These are phyloP conservation scores for Montipora sp. DNA, from an alignment of 64 coral and sea anemone genomes.

Conservation along the genomic window DNA sequence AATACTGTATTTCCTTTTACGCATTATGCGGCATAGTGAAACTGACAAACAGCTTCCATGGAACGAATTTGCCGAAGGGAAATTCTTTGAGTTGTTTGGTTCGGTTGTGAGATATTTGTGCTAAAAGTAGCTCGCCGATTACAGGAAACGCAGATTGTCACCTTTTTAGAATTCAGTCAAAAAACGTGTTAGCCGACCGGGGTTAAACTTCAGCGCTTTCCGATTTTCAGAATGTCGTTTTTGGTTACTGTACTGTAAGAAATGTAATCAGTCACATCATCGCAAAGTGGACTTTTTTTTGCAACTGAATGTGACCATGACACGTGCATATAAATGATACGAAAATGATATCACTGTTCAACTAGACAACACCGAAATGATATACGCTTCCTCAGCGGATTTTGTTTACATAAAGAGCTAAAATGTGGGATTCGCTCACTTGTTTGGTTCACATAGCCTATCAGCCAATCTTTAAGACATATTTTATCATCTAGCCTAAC, in stretches of 20 bases:
- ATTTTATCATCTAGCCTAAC: slow-evolving; percentile 20
- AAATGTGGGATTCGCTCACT: slow-evolving; percentile 36
- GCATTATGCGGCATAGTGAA: not conserved
- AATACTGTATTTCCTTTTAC: not conserved
- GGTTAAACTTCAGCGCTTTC: not conserved
- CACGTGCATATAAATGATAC: slow-evolving; percentile 19
- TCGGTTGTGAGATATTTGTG: slow-evolving; percentile 18
- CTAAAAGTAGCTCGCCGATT: slow-evolving; percentile 1
- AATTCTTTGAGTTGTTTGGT: slow-evolving; percentile 35
- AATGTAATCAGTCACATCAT: slow-evolving; percentile 27
- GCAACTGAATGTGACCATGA: slow-evolving; percentile 6
- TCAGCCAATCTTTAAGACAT: slow-evolving; percentile 42
- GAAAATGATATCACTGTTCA: slow-evolving; percentile 1
- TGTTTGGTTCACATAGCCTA: slow-evolving; percentile 46
- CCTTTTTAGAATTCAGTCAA: slow-evolving; percentile 44
- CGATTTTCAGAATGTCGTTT: slow-evolving; percentile 27
- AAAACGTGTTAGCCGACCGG: slow-evolving; percentile 9
- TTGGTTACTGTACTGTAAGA: slow-evolving; percentile 27
- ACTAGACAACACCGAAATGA: slow-evolving; percentile 34
- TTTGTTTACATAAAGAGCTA: slow-evolving; percentile 27
- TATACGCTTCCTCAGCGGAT: slow-evolving; percentile 16
- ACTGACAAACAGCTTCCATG: slow-evolving; percentile 6
- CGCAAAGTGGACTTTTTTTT: not conserved
- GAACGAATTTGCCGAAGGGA: slow-evolving; percentile 21
- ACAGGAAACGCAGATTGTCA: slow-evolving; percentile 45